These are phyloP conservation scores for Myotis vivesi DNA, from an alignment of 2,797 vertebrate species.

Conservation along the genomic window DNA sequence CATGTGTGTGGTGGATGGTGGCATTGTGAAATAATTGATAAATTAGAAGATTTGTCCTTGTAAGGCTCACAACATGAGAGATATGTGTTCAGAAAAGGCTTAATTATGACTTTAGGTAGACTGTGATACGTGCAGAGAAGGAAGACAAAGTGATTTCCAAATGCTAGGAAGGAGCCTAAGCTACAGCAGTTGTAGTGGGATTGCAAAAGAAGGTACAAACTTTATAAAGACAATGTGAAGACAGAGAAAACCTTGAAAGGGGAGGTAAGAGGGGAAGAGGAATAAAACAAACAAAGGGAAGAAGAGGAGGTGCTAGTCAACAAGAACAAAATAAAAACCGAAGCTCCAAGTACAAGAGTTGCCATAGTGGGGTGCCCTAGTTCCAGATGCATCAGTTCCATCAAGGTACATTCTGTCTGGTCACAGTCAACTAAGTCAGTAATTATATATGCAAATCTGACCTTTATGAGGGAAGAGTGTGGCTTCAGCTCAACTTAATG, in stretches of 20 bases:
- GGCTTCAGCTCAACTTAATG: background rate
- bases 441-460: background rate
- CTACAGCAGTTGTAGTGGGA: background rate
- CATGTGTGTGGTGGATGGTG: background rate
- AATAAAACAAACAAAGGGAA: background rate
- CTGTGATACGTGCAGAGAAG: background rate
- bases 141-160: background rate
- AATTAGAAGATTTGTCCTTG: background rate
- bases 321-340: background rate
- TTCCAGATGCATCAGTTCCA: background rate
- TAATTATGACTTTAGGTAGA: background rate
- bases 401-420: background rate
- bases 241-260: background rate
- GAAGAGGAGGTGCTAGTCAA: background rate
- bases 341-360: background rate
- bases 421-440: background rate
- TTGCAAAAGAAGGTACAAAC: background rate
- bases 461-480: background rate
- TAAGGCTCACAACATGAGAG: background rate
- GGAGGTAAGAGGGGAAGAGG: background rate
- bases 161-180: background rate
- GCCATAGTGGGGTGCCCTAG: fast-evolving
- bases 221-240: background rate
- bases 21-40: background rate
- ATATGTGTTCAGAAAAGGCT: background rate